Percentiles rank a stretch among this genome's conserved stretches.
These are phyloP conservation scores for Orthosia cruda DNA, from an alignment of 2,888 invertebrate genomes.

Conservation along the genomic window DNA sequence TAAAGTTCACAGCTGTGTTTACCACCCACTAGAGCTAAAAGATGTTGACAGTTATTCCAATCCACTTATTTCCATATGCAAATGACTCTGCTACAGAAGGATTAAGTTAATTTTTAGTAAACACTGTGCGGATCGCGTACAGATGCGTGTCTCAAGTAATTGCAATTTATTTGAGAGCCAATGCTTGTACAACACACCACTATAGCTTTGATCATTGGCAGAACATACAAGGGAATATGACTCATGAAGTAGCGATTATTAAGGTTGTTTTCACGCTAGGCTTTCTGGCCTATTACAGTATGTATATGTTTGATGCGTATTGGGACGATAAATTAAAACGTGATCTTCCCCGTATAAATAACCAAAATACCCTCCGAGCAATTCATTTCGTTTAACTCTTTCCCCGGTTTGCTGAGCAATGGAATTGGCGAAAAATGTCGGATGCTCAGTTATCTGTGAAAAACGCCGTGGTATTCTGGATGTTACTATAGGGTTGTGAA, in stretches of 20 bases:
- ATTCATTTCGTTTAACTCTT: constrained; percentile 67
- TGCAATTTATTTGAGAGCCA: constrained; percentile 62
- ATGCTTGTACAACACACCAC: constrained; percentile 46
- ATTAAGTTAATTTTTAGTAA: constrained; percentile 31
- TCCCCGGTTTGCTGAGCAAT: constrained; percentile 48
- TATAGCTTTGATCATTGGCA: constrained; percentile 32
- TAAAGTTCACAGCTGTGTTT: constrained; percentile 3
- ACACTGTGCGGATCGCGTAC: constrained; percentile 14
- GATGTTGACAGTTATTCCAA: constrained; percentile 19
- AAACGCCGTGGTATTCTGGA: neutral
- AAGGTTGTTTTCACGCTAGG: constrained; percentile 8
- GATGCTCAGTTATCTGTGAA: constrained; percentile 46
- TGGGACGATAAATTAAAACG: constrained; percentile 71
- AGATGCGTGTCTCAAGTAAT: constrained; percentile 54
- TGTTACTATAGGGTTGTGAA: constrained; percentile 21
- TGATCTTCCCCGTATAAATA: constrained; percentile 66
- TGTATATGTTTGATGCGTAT: constrained; percentile 46
- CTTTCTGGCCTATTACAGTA: constrained; percentile 34
- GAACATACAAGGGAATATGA: constrained; percentile 5
- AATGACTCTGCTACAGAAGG: constrained; percentile 24
- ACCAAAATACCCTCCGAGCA: constrained; percentile 51
- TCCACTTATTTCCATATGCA: constrained; percentile 34
- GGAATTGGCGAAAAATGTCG: constrained; percentile 48
- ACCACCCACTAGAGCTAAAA: constrained; percentile 1
- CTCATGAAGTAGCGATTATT: fast-evolving